Evolutionary conservation across 2,797 vertebrate genomes (phyloP), one percentile per base, ranked within the genome.

Genomic region (Onychomys leucogaster): DNA sequence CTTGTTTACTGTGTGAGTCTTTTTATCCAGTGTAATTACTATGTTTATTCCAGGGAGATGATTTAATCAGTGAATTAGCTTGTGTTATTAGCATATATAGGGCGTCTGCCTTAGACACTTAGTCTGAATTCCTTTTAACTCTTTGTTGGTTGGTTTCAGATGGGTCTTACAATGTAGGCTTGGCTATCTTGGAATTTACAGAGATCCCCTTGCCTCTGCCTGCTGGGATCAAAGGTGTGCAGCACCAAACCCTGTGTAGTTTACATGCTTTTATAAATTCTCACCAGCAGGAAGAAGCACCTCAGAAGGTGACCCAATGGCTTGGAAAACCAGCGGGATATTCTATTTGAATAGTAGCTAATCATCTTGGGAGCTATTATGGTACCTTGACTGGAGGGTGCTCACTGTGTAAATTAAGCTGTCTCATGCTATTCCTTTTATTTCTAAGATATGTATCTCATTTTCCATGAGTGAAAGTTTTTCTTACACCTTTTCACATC

Each of bases 41-140:
- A n/a, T 81, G 27, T 97, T 87, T 93, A 55, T 95, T 92, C 55
- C 73, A 91, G 73, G 55, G 63, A 89, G 91, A 25, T 92, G 82
- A 71, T 95, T 90, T 90, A 69, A 77, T 88, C 9, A 41, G 0
- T 88, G 12, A 92, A 12, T 34, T 76, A 67, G 52, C 61, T 89
- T 82, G 43, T 78, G 32, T 82, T 77, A 29, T 76, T 75, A 95
- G 52, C 73, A 69, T n/a, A 87, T 43, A 46, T 19, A 81, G 77
- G 43, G 19, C 1, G 49, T 67, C n/a, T 92, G 29, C 46, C 84
- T 17, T 83, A 85, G 91, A 92, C 94, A 78, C n/a, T 41, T n/a
- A n/a, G 46, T 27, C 52, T 25, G 49, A n/a, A 71, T 71, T 86
- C 14, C 65, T 87, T 69, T 55, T 37, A 87, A 87, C 46, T 55